A percentile compares a stretch with the other conserved stretches of the same genome.
Conservation (phyloP, 2,888 invertebrate species). For the Brenthis hecate region DNA sequence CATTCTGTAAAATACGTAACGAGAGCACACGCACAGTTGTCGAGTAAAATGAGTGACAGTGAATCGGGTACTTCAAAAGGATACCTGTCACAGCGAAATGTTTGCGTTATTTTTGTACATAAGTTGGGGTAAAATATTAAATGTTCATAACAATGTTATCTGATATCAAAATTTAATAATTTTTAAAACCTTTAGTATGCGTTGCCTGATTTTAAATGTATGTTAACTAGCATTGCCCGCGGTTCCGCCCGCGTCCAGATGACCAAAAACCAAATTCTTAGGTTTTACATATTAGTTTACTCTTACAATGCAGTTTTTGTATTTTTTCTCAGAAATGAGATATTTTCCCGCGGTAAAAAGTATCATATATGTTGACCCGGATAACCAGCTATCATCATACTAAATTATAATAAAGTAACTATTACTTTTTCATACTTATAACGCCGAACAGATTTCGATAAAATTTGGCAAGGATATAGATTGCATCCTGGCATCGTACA, state of each 20-base stretch:
- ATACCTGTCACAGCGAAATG: constrained; percentile 6
- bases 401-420: no score
- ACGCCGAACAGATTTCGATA: no score
- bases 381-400: no score
- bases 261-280: no score
- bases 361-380: no score
- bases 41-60: constrained; percentile 11
- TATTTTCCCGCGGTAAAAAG: no score
- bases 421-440: no score
- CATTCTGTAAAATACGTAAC: not conserved
- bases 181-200: not conserved
- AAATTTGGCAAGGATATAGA: not conserved
- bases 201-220: not conserved
- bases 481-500: not conserved
- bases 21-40: not conserved
- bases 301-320: no score
- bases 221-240: no score
- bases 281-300: no score
- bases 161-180: not conserved
- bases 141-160: not conserved
- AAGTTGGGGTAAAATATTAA: not conserved
- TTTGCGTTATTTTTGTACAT: not conserved
- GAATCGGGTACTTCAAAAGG: constrained; percentile 10
- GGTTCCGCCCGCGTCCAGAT: no score
- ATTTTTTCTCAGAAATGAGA: no score